Evolutionary conservation across 2,797 vertebrate genomes (phyloP).

Genomic region (Gephyroberyx darwinii): DNA sequence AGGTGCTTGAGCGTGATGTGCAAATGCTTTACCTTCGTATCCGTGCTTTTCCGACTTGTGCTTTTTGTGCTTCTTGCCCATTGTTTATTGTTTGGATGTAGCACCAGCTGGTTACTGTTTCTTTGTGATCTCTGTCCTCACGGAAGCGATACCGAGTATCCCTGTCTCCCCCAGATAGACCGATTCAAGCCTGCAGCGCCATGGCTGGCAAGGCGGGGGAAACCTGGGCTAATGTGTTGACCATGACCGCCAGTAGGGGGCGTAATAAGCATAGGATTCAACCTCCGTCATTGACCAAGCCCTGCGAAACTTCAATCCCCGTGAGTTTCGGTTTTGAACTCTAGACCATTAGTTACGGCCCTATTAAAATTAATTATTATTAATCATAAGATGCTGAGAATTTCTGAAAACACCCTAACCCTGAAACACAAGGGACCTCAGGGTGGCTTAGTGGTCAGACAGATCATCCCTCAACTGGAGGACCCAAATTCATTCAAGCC

Average conservation of each 20-base stretch:
- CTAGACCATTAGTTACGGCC: background rate
- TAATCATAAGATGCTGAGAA: background rate
- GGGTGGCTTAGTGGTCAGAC: too few relatives aligned
- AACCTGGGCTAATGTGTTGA: accelerated
- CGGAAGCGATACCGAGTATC: slow-evolving; percentile 38
- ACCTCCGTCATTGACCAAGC: background rate
- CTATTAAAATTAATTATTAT: background rate
- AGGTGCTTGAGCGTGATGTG: accelerated
- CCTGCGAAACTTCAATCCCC: background rate
- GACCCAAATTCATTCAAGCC: too few relatives aligned
- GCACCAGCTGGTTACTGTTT: slow-evolving; percentile 7
- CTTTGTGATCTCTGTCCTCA: slow-evolving; percentile 24
- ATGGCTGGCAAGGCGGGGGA: slow-evolving; percentile 60
- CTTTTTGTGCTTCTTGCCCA: slow-evolving; percentile 98
- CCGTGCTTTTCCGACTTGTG: slow-evolving; percentile 93
- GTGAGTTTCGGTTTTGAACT: background rate
- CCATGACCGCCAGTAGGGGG: slow-evolving; percentile 43
- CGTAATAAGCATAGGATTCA: slow-evolving; percentile 24
- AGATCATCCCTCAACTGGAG: too few relatives aligned
- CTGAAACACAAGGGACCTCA: background rate
- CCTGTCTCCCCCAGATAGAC: background rate
- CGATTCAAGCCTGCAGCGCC: slow-evolving; percentile 35
- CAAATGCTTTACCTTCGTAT: slow-evolving; percentile 84
- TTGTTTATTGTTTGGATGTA: slow-evolving; percentile 71
- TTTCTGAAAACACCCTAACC: background rate